Conservation (phyloP, 2,797 vertebrate genomes). For the Cyclopterus lumpus region DNA sequence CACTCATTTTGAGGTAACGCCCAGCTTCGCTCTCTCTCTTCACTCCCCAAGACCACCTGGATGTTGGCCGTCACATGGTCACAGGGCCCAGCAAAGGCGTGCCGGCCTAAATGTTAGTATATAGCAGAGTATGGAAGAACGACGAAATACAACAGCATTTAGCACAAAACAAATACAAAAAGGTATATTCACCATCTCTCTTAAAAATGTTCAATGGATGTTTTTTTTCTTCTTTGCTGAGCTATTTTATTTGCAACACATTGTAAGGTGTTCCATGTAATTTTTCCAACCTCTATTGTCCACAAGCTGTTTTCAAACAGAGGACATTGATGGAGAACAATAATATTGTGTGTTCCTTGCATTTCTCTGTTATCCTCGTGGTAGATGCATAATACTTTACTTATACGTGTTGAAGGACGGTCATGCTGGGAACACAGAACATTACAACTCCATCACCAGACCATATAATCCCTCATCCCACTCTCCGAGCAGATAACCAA, state of each 20-base stretch:
- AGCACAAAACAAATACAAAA: not conserved
- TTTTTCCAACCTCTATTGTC: not conserved
- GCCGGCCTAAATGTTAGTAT: not conserved
- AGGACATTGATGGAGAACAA: not conserved
- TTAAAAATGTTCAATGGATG: not conserved
- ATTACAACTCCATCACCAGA: not conserved
- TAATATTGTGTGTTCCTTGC: not conserved
- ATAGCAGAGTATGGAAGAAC: not conserved
- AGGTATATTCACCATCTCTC: not conserved
- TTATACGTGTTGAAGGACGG: not conserved
- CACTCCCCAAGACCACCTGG: not conserved
- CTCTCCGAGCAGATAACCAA: not conserved
- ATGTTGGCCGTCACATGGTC: not conserved
- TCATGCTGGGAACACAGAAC: not conserved
- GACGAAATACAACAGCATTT: not conserved
- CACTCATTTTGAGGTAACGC: conserved; percentile 14
- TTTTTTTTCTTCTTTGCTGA: not conserved
- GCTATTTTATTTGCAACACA: not conserved
- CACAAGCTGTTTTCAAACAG: not conserved
- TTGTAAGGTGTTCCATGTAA: not conserved
- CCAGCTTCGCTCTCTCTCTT: not conserved
- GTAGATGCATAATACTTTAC: not conserved
- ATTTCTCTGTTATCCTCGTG: not conserved
- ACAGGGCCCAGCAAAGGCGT: not conserved
- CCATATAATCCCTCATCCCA: not conserved